Base-by-base conservation (phyloP, 2,113 vertebrate genomes). In the Pseudorhombus dupliciocellatus region DNA sequence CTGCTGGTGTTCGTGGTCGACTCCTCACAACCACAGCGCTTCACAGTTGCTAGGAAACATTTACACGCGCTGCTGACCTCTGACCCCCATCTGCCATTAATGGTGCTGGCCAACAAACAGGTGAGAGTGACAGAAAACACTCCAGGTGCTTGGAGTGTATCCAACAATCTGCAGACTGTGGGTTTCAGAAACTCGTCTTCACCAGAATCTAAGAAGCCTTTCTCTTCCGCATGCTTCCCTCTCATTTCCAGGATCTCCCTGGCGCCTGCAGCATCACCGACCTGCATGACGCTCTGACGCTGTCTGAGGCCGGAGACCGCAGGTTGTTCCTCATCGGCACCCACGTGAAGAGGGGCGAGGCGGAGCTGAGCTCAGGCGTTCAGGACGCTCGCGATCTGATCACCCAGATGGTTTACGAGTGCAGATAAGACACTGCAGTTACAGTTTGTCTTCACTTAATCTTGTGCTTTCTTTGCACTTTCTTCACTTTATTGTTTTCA, bases 91-190 rank as follows among this genome's bases (percentile, higher is more conserved):
- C 92, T 99, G 76, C 96, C 97, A 0, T 75, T 98, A 34, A 94
- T 98, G 80, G 89, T 98, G 22, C 94, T 99, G 76, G 96, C 95
- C 90, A 96, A 98, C 93, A 99, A 98, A 82, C 97, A 98, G 96
- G 98, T 98, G 94, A 93, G 86, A 4, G 0, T 58, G 58, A 76
- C 68, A 61, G 68, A 5, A 48, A 52, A 30, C 74, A 66, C 77
- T 79, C 28, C 12, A 73, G 1, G 7, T 11, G 16, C 12, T 10
- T 24, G n/a, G n/a, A n/a, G n/a, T n/a, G n/a, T n/a, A n/a, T n/a
- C 25, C 4, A 30, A 26, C 28, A 18, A 31, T 50, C 34, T 37
- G 5, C 34, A 37, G 5, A 37, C 34, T 37, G 34, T 37, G n/a
- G n/a, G n/a, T n/a, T n/a, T n/a, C n/a, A n/a, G n/a, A n/a, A n/a